Evolutionary conservation across 2,113 vertebrate species (phyloP), one percentile per base, ranked within the genome.

Genomic region (Chroicocephalus ridibundus): DNA sequence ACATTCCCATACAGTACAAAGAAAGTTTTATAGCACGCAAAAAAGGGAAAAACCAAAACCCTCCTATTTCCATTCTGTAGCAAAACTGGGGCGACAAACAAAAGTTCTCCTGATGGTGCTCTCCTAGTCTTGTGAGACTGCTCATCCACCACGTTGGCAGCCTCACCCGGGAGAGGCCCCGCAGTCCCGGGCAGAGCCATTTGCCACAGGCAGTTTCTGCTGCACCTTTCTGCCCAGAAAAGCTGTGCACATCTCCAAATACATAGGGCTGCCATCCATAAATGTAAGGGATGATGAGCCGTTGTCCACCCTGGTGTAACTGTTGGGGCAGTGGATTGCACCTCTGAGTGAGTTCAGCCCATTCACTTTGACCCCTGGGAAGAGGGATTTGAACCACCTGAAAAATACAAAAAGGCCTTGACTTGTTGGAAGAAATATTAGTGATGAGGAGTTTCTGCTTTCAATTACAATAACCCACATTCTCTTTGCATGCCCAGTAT

Each of bases 401-500:
- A 86, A 90, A 91, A 95, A 94, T 46, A 69, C 5, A 69, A 34
- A 94, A 88, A 79, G 12, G 13, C 14, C 34, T 89, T 74, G 82
- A 36, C 9, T 17, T 65, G 17, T 42, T 88, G 51, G 42, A 88
- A 72, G n/a, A 90, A 61, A 64, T 6, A 5, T 11, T 19, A 80
- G 17, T 31, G 54, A 42, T 22, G 19, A 10, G 20, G 54, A 54
- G 32, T 52, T 90, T 80, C 64, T 80, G 14, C 32, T 78, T 31
- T 64, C 14, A 57, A 3, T 31, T 72, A 20, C 42, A 36, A 86
- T 10, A 44, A 44, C 24, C 44, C 49, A 36, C 21, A 68, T 83
- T 82, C 34, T 52, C 70, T 93, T 85, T 76, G 38, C 46, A 32
- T 22, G 38, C 36, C 68, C 88, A 70, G 18, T 57, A 91, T 84